Percentiles rank a stretch among this genome's conserved stretches.
Evolutionary conservation across 1,140 invertebrate species (phyloP).

Genomic region (Drosophila gunungcola): DNA sequence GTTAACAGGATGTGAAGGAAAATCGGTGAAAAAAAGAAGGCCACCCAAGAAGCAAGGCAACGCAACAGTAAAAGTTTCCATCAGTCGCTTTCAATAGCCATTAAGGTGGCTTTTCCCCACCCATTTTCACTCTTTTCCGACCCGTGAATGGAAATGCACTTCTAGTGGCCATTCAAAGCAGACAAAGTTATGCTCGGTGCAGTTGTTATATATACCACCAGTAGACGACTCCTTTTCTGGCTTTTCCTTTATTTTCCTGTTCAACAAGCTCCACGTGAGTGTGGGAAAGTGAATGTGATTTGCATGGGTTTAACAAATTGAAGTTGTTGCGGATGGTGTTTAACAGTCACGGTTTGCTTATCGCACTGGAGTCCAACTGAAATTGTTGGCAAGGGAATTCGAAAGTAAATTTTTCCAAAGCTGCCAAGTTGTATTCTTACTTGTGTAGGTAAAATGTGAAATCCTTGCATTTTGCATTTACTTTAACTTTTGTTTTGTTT

Average conservation of each 20-base stretch:
- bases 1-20: conserved; percentile 54
- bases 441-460: not conserved
- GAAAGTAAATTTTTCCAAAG: not conserved
- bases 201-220: conserved; percentile 37
- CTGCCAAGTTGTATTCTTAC: not conserved
- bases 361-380: conserved; percentile 9
- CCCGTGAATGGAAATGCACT: conserved; percentile 57
- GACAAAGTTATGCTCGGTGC: conserved; percentile 71
- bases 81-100: conserved; percentile 59
- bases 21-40: not conserved
- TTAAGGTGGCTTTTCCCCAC: conserved; percentile 37
- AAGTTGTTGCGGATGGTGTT: conserved; percentile 42
- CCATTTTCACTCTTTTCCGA: not conserved
- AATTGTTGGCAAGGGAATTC: conserved; percentile 29
- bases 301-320: conserved; percentile 60
- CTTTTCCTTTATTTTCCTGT: conserved; percentile 33
- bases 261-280: conserved; percentile 29
- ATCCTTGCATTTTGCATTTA: no score
- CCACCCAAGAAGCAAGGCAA: conserved; percentile 17
- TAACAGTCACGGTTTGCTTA: conserved; percentile 29
- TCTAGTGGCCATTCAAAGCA: conserved; percentile 70
- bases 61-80: conserved; percentile 48
- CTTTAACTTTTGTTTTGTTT: not conserved
- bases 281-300: conserved; percentile 57
- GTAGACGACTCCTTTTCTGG: conserved; percentile 1